Percentiles rank a stretch among this genome's conserved stretches.
phyloP scores from a whole-genome alignment of 2,888 invertebrate genomes.

The Eucera pruinosa region DNA sequence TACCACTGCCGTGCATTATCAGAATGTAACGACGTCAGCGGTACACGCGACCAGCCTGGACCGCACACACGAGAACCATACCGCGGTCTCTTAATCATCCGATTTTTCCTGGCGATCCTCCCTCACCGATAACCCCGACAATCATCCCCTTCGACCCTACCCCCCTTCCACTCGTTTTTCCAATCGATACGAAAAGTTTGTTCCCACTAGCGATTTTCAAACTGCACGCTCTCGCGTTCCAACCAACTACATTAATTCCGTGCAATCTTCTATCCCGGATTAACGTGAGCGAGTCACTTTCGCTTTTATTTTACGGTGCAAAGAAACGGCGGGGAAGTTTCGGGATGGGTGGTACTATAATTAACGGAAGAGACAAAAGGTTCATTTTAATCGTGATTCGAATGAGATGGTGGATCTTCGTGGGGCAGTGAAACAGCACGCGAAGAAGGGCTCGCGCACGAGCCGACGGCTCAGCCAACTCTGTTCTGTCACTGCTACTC shows the following conservation, averaged over 20 bases:
- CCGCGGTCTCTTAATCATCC: slow-evolving; percentile 79
- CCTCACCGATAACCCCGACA: not conserved
- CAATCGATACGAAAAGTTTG: slow-evolving; percentile 67
- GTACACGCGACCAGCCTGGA: slow-evolving; percentile 75
- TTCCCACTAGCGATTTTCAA: not conserved
- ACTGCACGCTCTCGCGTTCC: not conserved
- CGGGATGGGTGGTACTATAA: no score
- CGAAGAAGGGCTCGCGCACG: slow-evolving; percentile 75
- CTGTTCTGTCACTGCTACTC: slow-evolving; percentile 79
- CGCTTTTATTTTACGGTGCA: not conserved
- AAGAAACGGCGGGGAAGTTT: not conserved
- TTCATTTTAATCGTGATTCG: not conserved
- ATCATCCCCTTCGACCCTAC: not conserved
- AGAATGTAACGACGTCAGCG: slow-evolving; percentile 78
- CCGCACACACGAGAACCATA: slow-evolving; percentile 70
- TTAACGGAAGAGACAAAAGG: not conserved
- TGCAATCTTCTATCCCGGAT: not conserved
- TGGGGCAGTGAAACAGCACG: not conserved
- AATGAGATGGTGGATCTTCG: no score
- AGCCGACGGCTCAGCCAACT: slow-evolving; percentile 82
- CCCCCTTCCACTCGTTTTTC: slow-evolving; percentile 53
- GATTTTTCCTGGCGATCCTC: slow-evolving; percentile 70
- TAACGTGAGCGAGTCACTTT: not conserved
- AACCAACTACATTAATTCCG: not conserved
- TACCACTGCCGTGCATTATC: slow-evolving; percentile 76